Base-by-base conservation (phyloP, 2,797 vertebrate species). In the Leucoraja ocellata region DNA sequence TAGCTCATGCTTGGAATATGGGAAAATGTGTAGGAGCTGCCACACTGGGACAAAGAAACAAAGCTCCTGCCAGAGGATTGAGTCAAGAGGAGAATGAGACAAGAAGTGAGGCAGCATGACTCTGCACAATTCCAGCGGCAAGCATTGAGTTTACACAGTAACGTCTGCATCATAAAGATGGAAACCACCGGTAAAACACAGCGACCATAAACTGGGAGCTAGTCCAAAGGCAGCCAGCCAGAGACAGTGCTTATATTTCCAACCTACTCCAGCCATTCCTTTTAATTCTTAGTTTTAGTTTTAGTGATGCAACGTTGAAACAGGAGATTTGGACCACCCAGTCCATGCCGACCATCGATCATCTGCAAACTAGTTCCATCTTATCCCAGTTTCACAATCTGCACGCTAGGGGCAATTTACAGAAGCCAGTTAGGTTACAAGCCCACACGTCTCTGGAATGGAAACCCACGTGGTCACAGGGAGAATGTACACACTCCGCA, bases 51-150 rank as follows among this genome's bases (percentile, higher is more conserved):
- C 84, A 65, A 36, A n/a, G 54, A 32, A 88, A 9, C 18, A 68
- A 65, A 32, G 71, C 71, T 68, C 5, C 32, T 36, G 63, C 63
- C 63, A 88, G 84, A 88, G 32, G 61, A 88, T 18, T 68, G n/a
- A 36, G n/a, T 9, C 84, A 88, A 65, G 84, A 65, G 61, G 84
- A 68, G 18, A 28, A 21, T 0, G 84, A 88, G 61, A n/a, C 61
- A 36, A 63, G 61, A 6, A 21, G 6, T 65, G 84, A 88, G 68
- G n/a, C 61, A 68, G 61, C 84, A 36, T 88, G 84, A 88, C 84
- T 68, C 61, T 68, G 84, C 84, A 88, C n/a, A 88, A 88, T 88
- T 88, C 84, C 84, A 65, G 84, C 2, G 14, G 61, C n/a, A 36
- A 14, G 61, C 21, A 21, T 18, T 68, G 63, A 16, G n/a, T 36